These are phyloP conservation scores for Agonopterix heracliana DNA, from an alignment of 2,888 invertebrate genomes.

Conservation along the genomic window DNA sequence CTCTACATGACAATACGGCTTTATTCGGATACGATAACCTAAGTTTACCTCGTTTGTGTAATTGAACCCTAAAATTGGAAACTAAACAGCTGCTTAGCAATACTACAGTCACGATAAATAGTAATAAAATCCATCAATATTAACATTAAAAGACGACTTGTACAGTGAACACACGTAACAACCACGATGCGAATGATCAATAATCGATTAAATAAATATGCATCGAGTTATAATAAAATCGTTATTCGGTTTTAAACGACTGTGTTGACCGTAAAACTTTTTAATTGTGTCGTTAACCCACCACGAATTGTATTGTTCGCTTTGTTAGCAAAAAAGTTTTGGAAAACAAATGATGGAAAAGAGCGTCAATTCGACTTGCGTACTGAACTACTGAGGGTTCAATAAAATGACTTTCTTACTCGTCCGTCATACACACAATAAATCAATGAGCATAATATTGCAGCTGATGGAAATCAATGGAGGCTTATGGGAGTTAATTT, in stretches of 20 bases:
- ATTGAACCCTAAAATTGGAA: neutral
- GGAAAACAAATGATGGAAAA: neutral
- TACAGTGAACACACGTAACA: neutral
- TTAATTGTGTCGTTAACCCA: conserved; percentile 13
- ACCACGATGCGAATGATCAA: conserved; percentile 1
- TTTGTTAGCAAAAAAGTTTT: conserved; percentile 15
- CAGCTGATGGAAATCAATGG: no score
- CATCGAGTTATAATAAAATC: conserved; percentile 12
- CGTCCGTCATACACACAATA: no score
- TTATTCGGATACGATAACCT: neutral
- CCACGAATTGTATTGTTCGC: conserved; percentile 19
- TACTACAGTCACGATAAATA: conserved; percentile 2
- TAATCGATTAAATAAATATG: conserved; percentile 7
- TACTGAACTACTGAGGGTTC: no score
- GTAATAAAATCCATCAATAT: conserved; percentile 7
- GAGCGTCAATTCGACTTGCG: no score
- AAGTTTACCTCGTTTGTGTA: neutral
- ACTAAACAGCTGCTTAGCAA: conserved; percentile 2
- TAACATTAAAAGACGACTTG: neutral
- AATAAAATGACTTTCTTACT: no score
- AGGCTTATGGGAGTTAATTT: no score
- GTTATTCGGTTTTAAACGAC: conserved; percentile 19
- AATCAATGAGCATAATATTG: no score
- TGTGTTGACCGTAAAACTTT: neutral
- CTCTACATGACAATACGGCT: no score